Evolutionary conservation across 2,113 vertebrate species (phyloP).

Genomic region (Rhegmatorhina hoffmannsi): DNA sequence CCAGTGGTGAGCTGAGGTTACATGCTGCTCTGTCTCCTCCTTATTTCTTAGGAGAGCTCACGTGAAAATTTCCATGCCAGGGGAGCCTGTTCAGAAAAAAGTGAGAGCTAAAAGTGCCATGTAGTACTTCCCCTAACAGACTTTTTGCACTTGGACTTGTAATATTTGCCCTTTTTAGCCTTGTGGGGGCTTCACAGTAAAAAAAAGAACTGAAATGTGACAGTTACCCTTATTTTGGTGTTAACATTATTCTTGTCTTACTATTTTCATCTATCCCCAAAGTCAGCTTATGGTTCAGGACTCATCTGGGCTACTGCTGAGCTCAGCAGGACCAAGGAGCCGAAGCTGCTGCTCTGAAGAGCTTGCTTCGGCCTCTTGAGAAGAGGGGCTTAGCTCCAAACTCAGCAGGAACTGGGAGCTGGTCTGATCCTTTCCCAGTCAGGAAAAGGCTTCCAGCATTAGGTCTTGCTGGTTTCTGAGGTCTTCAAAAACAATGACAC

Average conservation of each 20-base stretch:
- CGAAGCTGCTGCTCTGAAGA: neutral
- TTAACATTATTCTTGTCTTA: neutral
- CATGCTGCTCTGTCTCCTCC: neutral
- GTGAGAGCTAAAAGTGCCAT: neutral
- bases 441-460: neutral
- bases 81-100: neutral
- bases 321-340: constrained; percentile 7
- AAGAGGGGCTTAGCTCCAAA: neutral
- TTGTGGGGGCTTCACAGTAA: neutral
- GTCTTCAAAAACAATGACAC: neutral
- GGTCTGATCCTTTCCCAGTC: neutral
- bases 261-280: constrained; percentile 25
- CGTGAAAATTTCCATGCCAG: neutral
- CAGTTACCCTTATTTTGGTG: neutral
- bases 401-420: neutral
- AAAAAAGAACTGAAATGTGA: neutral
- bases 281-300: neutral
- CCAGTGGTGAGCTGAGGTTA: neutral
- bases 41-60: neutral
- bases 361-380: neutral
- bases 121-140: neutral
- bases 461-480: neutral
- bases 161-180: neutral
- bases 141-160: neutral
- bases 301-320: constrained; percentile 46